Conservation (phyloP, 2,888 invertebrate species). For the Orthosia gracilis region DNA sequence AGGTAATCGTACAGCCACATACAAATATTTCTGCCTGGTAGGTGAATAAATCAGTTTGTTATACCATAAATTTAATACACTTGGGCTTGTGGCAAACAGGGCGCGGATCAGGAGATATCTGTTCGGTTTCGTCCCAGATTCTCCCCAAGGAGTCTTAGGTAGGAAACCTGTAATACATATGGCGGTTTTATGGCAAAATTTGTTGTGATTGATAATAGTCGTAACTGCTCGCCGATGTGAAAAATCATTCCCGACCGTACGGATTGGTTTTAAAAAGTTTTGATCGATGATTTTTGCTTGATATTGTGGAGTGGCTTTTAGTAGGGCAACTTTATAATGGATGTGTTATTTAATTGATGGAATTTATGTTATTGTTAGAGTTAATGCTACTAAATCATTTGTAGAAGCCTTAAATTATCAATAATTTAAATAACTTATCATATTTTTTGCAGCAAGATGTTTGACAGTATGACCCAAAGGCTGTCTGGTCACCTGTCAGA, state of each 20-base stretch:
- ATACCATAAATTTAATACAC: slow-evolving; percentile 72
- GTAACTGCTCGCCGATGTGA: slow-evolving; percentile 51
- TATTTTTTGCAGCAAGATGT: neutral
- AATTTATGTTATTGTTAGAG: neutral
- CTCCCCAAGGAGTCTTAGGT: slow-evolving; percentile 59
- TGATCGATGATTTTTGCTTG: slow-evolving; percentile 25
- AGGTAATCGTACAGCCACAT: slow-evolving; percentile 27
- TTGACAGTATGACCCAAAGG: too few relatives aligned
- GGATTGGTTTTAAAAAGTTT: slow-evolving; percentile 9
- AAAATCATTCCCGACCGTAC: slow-evolving; percentile 22
- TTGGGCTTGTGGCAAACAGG: slow-evolving; percentile 62
- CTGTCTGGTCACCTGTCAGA: too few relatives aligned
- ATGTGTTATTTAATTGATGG: neutral
- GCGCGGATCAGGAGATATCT: slow-evolving; percentile 68
- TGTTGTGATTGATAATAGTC: slow-evolving; percentile 47
- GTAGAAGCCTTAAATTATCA: too few relatives aligned
- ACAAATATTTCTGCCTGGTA: slow-evolving; percentile 47
- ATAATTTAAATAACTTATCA: too few relatives aligned
- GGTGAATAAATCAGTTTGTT: slow-evolving; percentile 74
- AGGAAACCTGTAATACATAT: slow-evolving; percentile 65
- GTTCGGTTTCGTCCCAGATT: slow-evolving; percentile 64
- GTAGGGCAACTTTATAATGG: neutral
- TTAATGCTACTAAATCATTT: neutral
- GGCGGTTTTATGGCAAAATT: slow-evolving; percentile 45
- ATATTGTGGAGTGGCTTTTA: neutral